Evolutionary conservation across 2,888 invertebrate species (phyloP), one percentile per base, ranked within the genome.

Genomic region (Noctuana brunneofusca): DNA sequence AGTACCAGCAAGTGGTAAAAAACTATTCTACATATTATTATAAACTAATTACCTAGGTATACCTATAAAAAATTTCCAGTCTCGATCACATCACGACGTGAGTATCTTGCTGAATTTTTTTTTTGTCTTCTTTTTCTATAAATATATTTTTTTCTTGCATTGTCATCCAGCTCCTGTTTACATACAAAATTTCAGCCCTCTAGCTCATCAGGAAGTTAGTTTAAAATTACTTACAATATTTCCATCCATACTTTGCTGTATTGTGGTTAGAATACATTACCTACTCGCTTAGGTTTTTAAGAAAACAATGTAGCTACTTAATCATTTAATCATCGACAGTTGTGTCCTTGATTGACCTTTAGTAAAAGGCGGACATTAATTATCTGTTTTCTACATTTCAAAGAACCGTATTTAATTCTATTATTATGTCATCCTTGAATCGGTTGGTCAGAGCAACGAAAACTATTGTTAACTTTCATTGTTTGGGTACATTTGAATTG

Each of bases 1-100:
- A 12, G 81, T 80, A 11, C 50, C 27, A 12, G 24, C 76, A 6
- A 64, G 70, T 20, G 68, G 76, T 78, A 63, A 74, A 73, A 70
- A 66, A 8, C n/a, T 16, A 43, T 16, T 38, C 2, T 2, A 12
- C 38, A 6, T n/a, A n/a, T n/a, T n/a, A n/a, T n/a, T 27, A 5
- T 8, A 27, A 8, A 5, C 27, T 27, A 27, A 5, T 8, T 3
- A n/a, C n/a, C n/a, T n/a, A n/a, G n/a, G n/a, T n/a, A n/a, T n/a
- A n/a, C n/a, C n/a, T n/a, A n/a, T n/a, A n/a, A n/a, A n/a, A n/a
- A n/a, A n/a, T n/a, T n/a, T n/a, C n/a, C n/a, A n/a, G n/a, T n/a
- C n/a, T n/a, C n/a, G n/a, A n/a, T n/a, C n/a, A n/a, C n/a, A n/a
- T n/a, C n/a, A n/a, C n/a, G n/a, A n/a, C n/a, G n/a, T n/a, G n/a